Conservation (phyloP, 92 coral and sea anemone genomes). For the Meandrina meandrites region DNA sequence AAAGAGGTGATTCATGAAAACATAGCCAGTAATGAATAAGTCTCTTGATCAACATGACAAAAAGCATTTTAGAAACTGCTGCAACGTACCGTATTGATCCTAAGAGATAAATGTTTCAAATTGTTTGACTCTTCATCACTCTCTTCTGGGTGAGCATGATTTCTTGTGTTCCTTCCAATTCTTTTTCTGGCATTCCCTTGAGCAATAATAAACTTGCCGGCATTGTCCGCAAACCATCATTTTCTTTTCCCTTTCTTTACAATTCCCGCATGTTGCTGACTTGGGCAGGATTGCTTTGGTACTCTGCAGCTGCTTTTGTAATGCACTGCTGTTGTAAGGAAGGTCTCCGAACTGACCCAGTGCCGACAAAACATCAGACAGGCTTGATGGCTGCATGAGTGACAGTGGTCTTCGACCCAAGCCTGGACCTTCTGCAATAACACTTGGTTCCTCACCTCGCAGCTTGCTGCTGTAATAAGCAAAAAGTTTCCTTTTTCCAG, state of each 20-base stretch:
- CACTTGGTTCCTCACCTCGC: constrained; percentile 39
- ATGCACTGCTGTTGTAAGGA: neutral
- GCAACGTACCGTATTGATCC: too few relatives aligned
- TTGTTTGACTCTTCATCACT: neutral
- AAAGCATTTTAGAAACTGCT: neutral
- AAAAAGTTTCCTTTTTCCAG: constrained; percentile 52
- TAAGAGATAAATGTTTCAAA: neutral
- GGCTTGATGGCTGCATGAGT: constrained; percentile 31
- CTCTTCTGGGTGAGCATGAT: constrained; percentile 30
- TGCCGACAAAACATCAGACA: constrained; percentile 29
- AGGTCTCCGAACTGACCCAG: constrained; percentile 35
- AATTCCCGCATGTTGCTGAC: constrained; percentile 46
- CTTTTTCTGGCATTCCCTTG: constrained; percentile 73
- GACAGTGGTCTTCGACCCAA: constrained; percentile 32
- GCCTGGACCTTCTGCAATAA: constrained; percentile 45
- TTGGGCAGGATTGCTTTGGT: constrained; percentile 37
- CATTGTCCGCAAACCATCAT: constrained; percentile 74
- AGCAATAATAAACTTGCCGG: constrained; percentile 67
- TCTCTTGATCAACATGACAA: neutral
- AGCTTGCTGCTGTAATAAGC: constrained; percentile 46
- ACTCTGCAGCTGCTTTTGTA: constrained; percentile 42
- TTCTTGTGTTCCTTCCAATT: constrained; percentile 86
- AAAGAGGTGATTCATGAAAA: too few relatives aligned
- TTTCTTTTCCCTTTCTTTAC: constrained; percentile 58
- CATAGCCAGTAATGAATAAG: neutral